Base-by-base conservation (phyloP, 2,888 invertebrate genomes). In the Polymixis lichenea region DNA sequence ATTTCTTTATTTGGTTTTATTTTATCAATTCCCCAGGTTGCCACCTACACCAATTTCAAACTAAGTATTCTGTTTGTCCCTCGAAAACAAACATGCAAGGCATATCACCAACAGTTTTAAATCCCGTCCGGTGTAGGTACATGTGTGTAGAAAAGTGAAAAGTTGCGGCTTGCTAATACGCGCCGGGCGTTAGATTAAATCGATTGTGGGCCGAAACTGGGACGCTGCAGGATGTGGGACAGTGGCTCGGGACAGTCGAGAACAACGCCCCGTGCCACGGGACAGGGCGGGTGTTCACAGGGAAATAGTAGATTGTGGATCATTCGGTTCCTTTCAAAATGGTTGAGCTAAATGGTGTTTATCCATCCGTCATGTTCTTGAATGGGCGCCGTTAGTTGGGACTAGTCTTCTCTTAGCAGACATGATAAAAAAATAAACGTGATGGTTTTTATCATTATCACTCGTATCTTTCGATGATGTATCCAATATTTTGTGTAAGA, bases 181-280 rank as follows among this genome's bases (percentile, higher is more conserved):
- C 67, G 58, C 56, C 17, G 28, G 58, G 65, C 58, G 38, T 60
- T 64, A 49, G 32, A 70, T 80, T 80, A 80, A 80, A 80, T 58
- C 60, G 61, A 70, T 75, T 66, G 69, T 69, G 65, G 70, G 61
- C 56, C 51, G 43, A 49, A 75, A 69, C 51, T 61, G 75, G 55
- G 60, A 75, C 60, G 32, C 60, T 32, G 43, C n/a, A 58, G 46
- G 17, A 53, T 43, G 17, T 5, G 58, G 32, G n/a, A 38, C 78
- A 49, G 56, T 7, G 28, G 46, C 11, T 9, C 46, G 65, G 53
- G 38, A 55, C 58, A 51, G 8, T 9, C 53, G 53, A 55, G 28
- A 56, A 46, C 19, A 32, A 5, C 11, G 64, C 53, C 55, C 38
- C 25, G 38, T 56, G 55, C 0, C 22, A 49, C 19, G 49, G 49